Base-by-base conservation (phyloP, 2,888 invertebrate genomes). In the Pachycephus smyrnensis region DNA sequence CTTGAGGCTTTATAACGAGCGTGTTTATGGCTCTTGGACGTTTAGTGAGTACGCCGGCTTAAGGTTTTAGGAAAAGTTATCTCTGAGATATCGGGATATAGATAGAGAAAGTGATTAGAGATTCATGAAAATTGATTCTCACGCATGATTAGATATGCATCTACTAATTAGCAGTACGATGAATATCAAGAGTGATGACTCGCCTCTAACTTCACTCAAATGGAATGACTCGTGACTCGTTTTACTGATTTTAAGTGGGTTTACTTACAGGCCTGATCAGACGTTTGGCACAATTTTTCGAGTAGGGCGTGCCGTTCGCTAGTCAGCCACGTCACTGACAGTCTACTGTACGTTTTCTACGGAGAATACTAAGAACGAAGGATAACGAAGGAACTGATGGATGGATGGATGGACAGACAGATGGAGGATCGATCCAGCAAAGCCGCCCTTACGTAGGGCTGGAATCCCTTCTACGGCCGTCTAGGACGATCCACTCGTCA, bases 401-500 rank as follows among this genome's bases (percentile, higher is more conserved):
- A 55, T 40, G 40, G 37, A 37, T 37, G 37, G 40, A 40, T 55
- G 55, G 55, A 55, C 55, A 23, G 55, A 55, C 23, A 23, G 55
- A 55, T 9, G 55, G 55, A 55, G 55, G 55, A 55, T 55, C 55
- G 55, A 55, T 55, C 55, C 55, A 23, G 23, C 55, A 55, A 55
- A 55, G 55, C 55, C 55, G 55, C 55, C 55, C 55, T 55, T 55
- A 55, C 55, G 55, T 55, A 55, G 23, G 55, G 23, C 55, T 55
- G 55, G 1, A 23, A 55, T 55, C 55, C 55, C 37, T 37, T 37
- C 37, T 23, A 23, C 55, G 55, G 55, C 55, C 55, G 23, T 55
- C 55, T 55, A 55, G 23, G 32, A 33, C 71, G 71, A 71, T 71
- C 71, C 71, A 71, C 71, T 71, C 71, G 32, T 71, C 71, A 32